Base-by-base conservation (phyloP, 1,140 invertebrate genomes). In the Melipona quadrifasciata region DNA sequence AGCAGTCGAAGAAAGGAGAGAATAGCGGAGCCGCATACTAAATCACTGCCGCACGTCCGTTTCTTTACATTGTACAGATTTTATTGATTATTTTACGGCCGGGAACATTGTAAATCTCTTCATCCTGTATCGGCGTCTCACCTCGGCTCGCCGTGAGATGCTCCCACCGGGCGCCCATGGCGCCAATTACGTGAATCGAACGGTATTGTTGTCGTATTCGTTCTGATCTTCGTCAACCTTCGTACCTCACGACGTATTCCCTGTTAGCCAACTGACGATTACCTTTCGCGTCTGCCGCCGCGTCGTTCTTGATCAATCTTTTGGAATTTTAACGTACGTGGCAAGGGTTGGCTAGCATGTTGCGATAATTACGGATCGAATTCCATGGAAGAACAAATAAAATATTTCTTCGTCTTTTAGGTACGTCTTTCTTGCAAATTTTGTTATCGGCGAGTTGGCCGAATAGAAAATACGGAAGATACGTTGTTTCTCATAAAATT, bases 1-100 rank as follows among this genome's bases (percentile, higher is more conserved):
- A 76, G 27, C 70, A 80, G n/a, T 24, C 47, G n/a, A 76, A 47
- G 84, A 31, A 80, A 61, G 47, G 65, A 61, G 72, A 71, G 70
- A 78, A 86, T 55, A 82, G 78, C 72, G 61, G 74, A 89, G 83
- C 84, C 87, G 39, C 86, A 77, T 77, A 94, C 92, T 94, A 94
- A 94, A 94, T 94, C 94, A 94, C 73, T 84, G 89, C 91, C 90
- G 93, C 93, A 93, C 92, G 94, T 94, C 93, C 85, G 91, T 94
- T 94, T 94, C 93, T 94, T 94, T 94, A 94, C 93, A 94, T 94
- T 94, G 92, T 88, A 81, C 90, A 89, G 91, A 94, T 94, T 94
- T 94, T 94, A 94, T 94, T 94, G 94, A 94, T 94, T 94, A 94
- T 94, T 94, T 94, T 94, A 94, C 91, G 92, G 90, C 91, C 92